phyloP scores from a whole-genome alignment of 2,888 invertebrate genomes.

The Drosophila robusta region DNA sequence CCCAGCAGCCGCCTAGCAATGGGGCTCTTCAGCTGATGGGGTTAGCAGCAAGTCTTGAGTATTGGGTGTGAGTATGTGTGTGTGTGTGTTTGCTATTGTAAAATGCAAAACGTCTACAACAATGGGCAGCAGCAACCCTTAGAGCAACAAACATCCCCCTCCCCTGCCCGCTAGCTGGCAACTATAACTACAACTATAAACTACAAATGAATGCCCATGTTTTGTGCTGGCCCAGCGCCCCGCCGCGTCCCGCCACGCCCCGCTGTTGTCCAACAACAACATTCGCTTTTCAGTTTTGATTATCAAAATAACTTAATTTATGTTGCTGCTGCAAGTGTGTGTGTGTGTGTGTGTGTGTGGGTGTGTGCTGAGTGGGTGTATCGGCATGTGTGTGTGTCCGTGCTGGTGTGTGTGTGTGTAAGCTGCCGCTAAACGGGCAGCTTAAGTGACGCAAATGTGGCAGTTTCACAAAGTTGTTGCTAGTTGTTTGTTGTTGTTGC shows the following conservation, averaged over 20 bases:
- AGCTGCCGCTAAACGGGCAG: conserved; percentile 63
- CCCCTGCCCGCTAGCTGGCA: conserved; percentile 3
- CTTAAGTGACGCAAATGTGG: conserved; percentile 77
- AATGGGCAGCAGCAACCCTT: conserved; percentile 69
- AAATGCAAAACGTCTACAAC: conserved; percentile 65
- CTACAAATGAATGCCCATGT: conserved; percentile 71
- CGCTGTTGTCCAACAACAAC: conserved; percentile 53
- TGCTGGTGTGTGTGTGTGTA: conserved; percentile 14
- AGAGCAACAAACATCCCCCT: conserved; percentile 21
- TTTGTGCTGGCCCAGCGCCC: conserved; percentile 7
- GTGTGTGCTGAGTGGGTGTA: conserved; percentile 4
- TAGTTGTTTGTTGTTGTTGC: conserved; percentile 1
- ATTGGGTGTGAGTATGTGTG: conserved; percentile 12
- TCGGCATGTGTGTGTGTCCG: not conserved
- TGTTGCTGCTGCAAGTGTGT: conserved; percentile 44
- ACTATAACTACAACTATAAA: conserved; percentile 63
- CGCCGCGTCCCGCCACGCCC: not conserved
- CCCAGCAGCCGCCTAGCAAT: not conserved
- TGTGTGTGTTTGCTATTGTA: conserved; percentile 44
- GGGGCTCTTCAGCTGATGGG: conserved; percentile 14
- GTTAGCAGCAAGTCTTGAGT: conserved; percentile 17
- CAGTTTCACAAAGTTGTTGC: conserved; percentile 53
- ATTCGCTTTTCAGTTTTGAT: conserved; percentile 76
- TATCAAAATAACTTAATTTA: conserved; percentile 78
- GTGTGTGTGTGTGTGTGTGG: conserved; percentile 12